Percentiles rank a stretch among this genome's conserved stretches.
These are phyloP conservation scores for Danionella dracula DNA, from an alignment of 2,797 vertebrate genomes.

Conservation along the genomic window DNA sequence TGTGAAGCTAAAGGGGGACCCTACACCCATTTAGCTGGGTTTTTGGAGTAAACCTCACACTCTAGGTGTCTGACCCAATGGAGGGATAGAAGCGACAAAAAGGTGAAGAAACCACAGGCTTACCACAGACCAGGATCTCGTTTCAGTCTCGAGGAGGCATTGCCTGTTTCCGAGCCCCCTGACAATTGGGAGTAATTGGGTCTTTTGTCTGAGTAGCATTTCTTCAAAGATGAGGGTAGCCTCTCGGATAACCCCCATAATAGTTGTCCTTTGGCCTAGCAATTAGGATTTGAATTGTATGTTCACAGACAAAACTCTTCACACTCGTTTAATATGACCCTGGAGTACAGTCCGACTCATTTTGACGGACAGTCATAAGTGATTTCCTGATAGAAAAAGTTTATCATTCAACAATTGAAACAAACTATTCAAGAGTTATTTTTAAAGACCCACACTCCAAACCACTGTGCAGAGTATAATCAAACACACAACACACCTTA, in stretches of 20 bases:
- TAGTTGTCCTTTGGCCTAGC: constrained; percentile 53
- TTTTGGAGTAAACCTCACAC: constrained; percentile 37
- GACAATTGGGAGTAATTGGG: constrained; percentile 69
- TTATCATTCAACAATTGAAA: too few species aligned
- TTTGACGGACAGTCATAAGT: not conserved
- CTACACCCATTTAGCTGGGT: constrained; percentile 39
- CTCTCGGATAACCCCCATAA: constrained; percentile 62
- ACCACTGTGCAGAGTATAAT: too few species aligned
- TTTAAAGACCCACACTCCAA: too few species aligned
- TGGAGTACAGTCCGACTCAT: not conserved
- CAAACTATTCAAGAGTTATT: too few species aligned
- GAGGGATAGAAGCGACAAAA: constrained; percentile 30
- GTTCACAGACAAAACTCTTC: constrained; percentile 23
- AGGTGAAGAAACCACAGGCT: constrained; percentile 53
- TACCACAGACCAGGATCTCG: constrained; percentile 56
- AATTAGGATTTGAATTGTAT: constrained; percentile 51
- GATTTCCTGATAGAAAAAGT: too few species aligned
- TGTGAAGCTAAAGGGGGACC: constrained; percentile 32
- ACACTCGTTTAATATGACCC: constrained; percentile 20
- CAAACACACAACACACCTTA: too few species aligned
- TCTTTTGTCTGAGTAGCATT: constrained; percentile 50
- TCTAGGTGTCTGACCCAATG: constrained; percentile 37
- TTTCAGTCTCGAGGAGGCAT: constrained; percentile 54
- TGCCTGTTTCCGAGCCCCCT: constrained; percentile 49
- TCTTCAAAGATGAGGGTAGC: constrained; percentile 51